phyloP scores from a whole-genome alignment of 2,113 vertebrate species.

The Empidonax alnorum region DNA sequence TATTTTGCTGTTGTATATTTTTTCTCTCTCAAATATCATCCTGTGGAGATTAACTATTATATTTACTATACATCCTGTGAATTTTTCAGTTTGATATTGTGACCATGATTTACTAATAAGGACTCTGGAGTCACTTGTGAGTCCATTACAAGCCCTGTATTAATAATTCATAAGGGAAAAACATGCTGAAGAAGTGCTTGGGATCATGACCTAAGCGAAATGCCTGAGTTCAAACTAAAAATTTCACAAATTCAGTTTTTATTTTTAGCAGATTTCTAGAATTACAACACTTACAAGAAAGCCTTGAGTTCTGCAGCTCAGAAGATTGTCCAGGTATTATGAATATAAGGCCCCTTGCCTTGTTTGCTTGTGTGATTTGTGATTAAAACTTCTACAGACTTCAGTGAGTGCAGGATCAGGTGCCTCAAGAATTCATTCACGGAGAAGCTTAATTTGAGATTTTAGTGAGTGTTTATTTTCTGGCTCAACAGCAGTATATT shows the following conservation, averaged over 20 bases:
- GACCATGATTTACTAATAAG: slow-evolving; percentile 59
- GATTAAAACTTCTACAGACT: slow-evolving; percentile 43
- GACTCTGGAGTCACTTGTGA: slow-evolving; percentile 55
- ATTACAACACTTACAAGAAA: slow-evolving; percentile 54
- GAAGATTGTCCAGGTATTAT: neutral
- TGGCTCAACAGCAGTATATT: slow-evolving; percentile 29
- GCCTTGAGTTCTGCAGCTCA: neutral
- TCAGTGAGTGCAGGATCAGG: slow-evolving; percentile 15
- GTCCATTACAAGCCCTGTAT: slow-evolving; percentile 43
- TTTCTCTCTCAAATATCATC: neutral
- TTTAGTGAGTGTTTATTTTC: slow-evolving; percentile 56
- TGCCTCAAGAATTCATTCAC: slow-evolving; percentile 12
- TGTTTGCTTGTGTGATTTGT: neutral
- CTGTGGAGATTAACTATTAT: neutral
- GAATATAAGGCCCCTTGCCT: slow-evolving; percentile 23
- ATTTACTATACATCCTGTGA: neutral
- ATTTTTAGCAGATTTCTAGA: slow-evolving; percentile 54
- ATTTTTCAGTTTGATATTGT: slow-evolving; percentile 46
- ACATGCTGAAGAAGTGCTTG: slow-evolving; percentile 53
- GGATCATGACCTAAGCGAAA: slow-evolving; percentile 63
- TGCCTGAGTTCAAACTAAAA: slow-evolving; percentile 41
- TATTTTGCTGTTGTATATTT: neutral
- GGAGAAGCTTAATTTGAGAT: slow-evolving; percentile 43
- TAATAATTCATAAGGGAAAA: slow-evolving; percentile 75
- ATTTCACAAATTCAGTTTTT: slow-evolving; percentile 58